phyloP scores from a whole-genome alignment of 2,888 invertebrate species.

The Carterocephalus palaemon region DNA sequence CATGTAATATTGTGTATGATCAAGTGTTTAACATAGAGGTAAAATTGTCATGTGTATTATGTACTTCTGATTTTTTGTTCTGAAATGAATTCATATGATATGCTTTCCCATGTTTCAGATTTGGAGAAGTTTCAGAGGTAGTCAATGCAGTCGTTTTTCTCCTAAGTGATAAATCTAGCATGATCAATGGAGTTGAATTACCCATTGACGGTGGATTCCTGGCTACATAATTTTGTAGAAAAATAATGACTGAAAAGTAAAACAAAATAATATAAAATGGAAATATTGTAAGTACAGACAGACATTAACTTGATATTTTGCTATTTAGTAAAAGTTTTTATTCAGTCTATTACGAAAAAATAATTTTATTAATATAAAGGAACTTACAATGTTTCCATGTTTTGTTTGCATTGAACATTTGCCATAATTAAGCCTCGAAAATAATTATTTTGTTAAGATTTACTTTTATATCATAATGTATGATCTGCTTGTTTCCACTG shows the following conservation, averaged over 20 bases:
- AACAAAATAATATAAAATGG: too few species aligned
- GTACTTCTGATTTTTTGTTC: not conserved
- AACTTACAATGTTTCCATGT: constrained; percentile 2
- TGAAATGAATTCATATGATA: not conserved
- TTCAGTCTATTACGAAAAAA: too few species aligned
- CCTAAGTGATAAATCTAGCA: constrained; percentile 85
- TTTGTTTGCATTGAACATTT: constrained; percentile 4
- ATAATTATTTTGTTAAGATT: not conserved
- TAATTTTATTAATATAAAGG: too few species aligned
- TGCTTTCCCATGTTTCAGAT: constrained; percentile 52
- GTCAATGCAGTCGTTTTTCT: constrained; percentile 88
- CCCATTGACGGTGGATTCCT: constrained; percentile 91
- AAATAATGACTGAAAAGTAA: not conserved
- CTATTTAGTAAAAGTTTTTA: too few species aligned
- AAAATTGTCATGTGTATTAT: not conserved
- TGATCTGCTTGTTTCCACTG: constrained; percentile 27
- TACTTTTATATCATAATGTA: constrained; percentile 10
- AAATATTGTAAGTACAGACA: too few species aligned
- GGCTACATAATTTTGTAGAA: constrained; percentile 57
- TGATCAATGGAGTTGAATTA: constrained; percentile 88
- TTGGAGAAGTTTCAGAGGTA: constrained; percentile 90
- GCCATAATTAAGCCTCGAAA: constrained; percentile 5
- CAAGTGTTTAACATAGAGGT: too few species aligned
- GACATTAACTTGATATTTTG: too few species aligned
- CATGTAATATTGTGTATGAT: too few species aligned